A percentile compares a stretch with the other conserved stretches of the same genome.
Conservation (phyloP, 92 coral and sea anemone genomes). For the Virgularia gustaviana region DNA sequence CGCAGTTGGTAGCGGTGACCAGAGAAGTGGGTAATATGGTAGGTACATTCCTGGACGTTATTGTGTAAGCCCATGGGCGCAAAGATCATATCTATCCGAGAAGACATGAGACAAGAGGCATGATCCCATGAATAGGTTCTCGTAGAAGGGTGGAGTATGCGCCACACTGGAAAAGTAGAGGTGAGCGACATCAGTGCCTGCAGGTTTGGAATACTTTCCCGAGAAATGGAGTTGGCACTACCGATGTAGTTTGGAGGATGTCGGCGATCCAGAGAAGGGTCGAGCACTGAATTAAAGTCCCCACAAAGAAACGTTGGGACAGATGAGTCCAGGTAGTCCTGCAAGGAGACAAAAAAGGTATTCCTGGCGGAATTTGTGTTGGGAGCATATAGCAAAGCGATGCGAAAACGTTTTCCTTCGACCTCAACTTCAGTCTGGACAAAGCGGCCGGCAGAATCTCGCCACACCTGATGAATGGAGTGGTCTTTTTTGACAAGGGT, state of each 20-base stretch:
- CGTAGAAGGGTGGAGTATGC: conserved; percentile 24
- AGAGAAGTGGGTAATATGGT: conserved; percentile 20
- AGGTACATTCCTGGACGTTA: not conserved
- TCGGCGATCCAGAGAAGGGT: conserved; percentile 28
- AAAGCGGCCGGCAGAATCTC: conserved; percentile 36
- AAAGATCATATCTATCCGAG: conserved; percentile 56
- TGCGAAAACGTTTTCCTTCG: not conserved
- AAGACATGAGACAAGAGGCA: conserved; percentile 19
- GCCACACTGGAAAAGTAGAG: conserved; percentile 42
- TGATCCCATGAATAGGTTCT: conserved; percentile 38
- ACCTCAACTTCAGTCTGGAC: not conserved
- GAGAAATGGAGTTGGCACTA: not conserved
- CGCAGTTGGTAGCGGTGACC: conserved; percentile 26
- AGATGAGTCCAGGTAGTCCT: conserved; percentile 3
- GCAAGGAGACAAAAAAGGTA: not conserved
- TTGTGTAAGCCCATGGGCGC: not conserved
- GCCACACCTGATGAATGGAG: not conserved
- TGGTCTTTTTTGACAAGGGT: not conserved
- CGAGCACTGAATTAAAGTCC: conserved; percentile 52
- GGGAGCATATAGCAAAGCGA: conserved; percentile 50
- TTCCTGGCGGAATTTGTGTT: conserved; percentile 26
- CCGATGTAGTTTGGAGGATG: not conserved
- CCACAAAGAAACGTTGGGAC: conserved; percentile 44
- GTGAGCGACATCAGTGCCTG: conserved; percentile 1
- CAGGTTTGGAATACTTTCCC: conserved; percentile 3